phyloP scores from a whole-genome alignment of 2,888 invertebrate species.

The Agriopis marginaria region DNA sequence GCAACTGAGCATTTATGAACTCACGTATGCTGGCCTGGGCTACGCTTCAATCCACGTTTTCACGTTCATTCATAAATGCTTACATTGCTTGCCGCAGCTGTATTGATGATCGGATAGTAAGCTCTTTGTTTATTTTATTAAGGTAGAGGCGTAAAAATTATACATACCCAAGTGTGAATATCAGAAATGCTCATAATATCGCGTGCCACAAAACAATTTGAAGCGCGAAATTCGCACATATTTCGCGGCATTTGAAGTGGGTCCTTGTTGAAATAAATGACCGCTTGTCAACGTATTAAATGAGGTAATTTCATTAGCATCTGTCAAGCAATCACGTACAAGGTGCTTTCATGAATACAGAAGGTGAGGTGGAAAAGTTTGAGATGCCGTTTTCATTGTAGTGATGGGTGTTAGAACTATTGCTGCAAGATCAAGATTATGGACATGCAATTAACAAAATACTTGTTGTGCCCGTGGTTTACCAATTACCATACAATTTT shows the following conservation, averaged over 20 bases:
- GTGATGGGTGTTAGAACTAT: neutral
- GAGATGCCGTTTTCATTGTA: conserved; percentile 5
- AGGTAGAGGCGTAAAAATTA: neutral
- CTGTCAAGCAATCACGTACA: conserved; percentile 26
- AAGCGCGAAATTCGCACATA: conserved; percentile 32
- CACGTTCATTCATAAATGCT: too few species aligned
- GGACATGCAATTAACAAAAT: too few species aligned
- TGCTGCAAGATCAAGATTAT: too few species aligned
- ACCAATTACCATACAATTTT: too few species aligned
- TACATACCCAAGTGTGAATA: conserved; percentile 8
- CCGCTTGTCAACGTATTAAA: conserved; percentile 28
- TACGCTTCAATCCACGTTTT: too few species aligned
- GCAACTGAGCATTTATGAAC: too few species aligned
- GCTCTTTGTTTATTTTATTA: neutral
- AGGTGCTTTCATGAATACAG: conserved; percentile 29
- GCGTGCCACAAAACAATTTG: conserved; percentile 36
- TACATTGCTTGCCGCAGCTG: too few species aligned
- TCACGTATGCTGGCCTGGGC: too few species aligned
- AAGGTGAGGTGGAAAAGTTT: conserved; percentile 14
- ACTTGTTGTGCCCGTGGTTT: too few species aligned
- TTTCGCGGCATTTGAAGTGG: conserved; percentile 35
- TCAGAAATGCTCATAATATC: conserved; percentile 33
- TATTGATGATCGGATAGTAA: neutral
- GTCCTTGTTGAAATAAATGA: conserved; percentile 31
- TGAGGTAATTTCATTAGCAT: conserved; percentile 33